Evolutionary conservation across 2,888 invertebrate genomes (phyloP).

Genomic region (Leptinotarsa rubiginosa): DNA sequence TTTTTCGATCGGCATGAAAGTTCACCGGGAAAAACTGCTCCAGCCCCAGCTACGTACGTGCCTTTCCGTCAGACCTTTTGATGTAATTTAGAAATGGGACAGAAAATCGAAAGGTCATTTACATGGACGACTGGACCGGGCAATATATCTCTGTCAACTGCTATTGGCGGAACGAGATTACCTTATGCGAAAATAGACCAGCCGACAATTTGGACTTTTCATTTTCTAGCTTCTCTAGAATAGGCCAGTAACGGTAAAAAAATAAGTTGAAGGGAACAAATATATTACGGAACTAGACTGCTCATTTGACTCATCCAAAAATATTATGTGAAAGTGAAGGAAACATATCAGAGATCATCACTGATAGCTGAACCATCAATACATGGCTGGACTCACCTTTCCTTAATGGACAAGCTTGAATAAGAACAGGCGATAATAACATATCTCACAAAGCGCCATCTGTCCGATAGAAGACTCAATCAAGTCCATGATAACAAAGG

Average conservation of each 20-base stretch:
- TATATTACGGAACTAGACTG: too few species aligned
- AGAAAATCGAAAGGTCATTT: constrained; percentile 57
- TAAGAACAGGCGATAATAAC: too few species aligned
- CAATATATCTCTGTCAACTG: constrained; percentile 55
- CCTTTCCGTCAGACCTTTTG: constrained; percentile 47
- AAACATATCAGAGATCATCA: too few species aligned
- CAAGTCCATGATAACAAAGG: too few species aligned
- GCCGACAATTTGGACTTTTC: constrained; percentile 36
- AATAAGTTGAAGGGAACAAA: too few species aligned
- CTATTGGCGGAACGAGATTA: constrained; percentile 49
- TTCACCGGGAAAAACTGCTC: constrained; percentile 32
- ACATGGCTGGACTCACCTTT: too few species aligned
- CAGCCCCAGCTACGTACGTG: constrained; percentile 27
- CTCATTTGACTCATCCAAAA: too few species aligned
- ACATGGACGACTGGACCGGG: constrained; percentile 53
- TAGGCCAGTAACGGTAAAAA: neutral
- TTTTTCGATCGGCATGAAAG: constrained; percentile 25
- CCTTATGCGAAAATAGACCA: constrained; percentile 52
- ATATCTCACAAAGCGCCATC: too few species aligned
- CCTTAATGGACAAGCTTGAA: too few species aligned
- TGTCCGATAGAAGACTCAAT: too few species aligned
- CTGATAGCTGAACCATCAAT: too few species aligned
- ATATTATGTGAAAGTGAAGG: too few species aligned
- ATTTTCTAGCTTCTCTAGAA: constrained; percentile 40
- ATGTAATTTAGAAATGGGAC: constrained; percentile 47